A percentile compares a stretch with the other conserved stretches of the same genome.
phyloP scores from a whole-genome alignment of 2,113 vertebrate species.

The Notechis scutatus region DNA sequence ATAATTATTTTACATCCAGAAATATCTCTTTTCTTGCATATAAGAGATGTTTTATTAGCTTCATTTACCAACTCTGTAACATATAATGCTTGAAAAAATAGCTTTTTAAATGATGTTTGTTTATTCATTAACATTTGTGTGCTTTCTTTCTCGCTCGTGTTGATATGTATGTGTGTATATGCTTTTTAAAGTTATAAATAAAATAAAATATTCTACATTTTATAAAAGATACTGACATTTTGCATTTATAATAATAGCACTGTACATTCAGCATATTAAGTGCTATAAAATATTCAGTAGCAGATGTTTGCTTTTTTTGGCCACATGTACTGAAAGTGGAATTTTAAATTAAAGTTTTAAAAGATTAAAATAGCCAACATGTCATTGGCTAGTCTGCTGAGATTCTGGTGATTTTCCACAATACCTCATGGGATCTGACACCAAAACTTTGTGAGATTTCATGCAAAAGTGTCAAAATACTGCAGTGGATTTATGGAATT shows the following conservation, averaged over 20 bases:
- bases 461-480: background rate
- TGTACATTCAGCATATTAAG: background rate
- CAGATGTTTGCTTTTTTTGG: background rate
- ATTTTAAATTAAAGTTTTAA: background rate
- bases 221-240: conserved; percentile 23
- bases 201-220: background rate
- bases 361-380: background rate
- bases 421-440: background rate
- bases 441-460: background rate
- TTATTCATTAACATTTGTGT: conserved; percentile 39
- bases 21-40: background rate
- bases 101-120: conserved; percentile 56
- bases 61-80: conserved; percentile 50
- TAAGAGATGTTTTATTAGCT: background rate
- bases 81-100: conserved; percentile 46
- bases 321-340: background rate
- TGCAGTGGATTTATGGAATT: background rate
- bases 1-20: background rate
- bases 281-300: conserved; percentile 15
- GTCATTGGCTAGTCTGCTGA: background rate
- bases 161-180: background rate
- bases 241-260: conserved; percentile 18
- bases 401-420: background rate
- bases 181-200: conserved; percentile 4
- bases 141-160: background rate